Evolutionary conservation across 2,888 invertebrate species (phyloP).

Genomic region (Eupithecia vulgata): DNA sequence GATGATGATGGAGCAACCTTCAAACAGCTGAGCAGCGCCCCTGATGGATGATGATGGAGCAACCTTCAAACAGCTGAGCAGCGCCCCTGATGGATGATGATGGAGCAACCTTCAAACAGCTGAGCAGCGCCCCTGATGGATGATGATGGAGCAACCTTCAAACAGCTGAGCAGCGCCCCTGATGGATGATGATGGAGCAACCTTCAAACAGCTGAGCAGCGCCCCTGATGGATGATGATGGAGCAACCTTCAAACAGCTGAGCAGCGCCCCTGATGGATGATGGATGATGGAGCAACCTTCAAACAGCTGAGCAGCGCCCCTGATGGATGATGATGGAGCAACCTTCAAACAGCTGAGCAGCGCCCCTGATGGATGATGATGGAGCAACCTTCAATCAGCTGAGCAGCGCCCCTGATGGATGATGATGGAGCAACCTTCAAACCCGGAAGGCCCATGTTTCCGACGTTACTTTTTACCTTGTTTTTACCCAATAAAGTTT

Average conservation of each 20-base stretch:
- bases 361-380: conserved; percentile 14
- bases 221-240: conserved; percentile 18
- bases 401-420: conserved; percentile 9
- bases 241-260: conserved; percentile 27
- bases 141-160: conserved; percentile 25
- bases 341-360: conserved; percentile 27
- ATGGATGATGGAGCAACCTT: conserved; percentile 22
- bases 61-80: conserved; percentile 27
- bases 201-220: conserved; percentile 29
- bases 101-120: conserved; percentile 30
- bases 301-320: conserved; percentile 24
- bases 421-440: conserved; percentile 25
- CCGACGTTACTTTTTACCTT: conserved; percentile 36
- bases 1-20: conserved; percentile 23
- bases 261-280: conserved; percentile 13
- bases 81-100: conserved; percentile 14
- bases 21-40: conserved; percentile 24
- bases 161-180: conserved; percentile 18
- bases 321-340: conserved; percentile 18
- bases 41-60: conserved; percentile 18
- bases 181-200: conserved; percentile 19
- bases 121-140: conserved; percentile 9
- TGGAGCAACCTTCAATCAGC: conserved; percentile 21
- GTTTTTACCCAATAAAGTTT: conserved; percentile 32
- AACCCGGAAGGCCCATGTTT: conserved; percentile 37